phyloP scores from a whole-genome alignment of 2,888 invertebrate genomes.

The Drosophila borborema region DNA sequence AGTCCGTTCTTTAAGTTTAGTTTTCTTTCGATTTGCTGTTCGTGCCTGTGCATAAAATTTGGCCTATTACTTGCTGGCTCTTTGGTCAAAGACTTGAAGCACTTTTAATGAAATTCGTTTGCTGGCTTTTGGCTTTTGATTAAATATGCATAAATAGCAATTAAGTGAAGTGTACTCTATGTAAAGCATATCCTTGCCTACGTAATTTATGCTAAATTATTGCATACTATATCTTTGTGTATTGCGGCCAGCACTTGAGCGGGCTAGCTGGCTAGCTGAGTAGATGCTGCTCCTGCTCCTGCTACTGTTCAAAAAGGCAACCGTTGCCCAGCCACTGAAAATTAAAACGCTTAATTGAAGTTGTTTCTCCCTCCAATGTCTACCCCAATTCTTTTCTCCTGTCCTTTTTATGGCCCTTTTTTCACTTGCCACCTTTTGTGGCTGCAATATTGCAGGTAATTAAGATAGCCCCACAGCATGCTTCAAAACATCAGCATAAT shows the following conservation, averaged over 20 bases:
- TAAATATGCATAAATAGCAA: conserved; percentile 72
- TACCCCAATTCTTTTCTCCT: background rate
- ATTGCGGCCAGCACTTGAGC: conserved; percentile 37
- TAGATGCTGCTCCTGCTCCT: conserved; percentile 32
- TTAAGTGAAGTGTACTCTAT: conserved; percentile 49
- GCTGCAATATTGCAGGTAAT: conserved; percentile 77
- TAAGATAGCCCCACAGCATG: conserved; percentile 48
- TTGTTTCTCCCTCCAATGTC: conserved; percentile 29
- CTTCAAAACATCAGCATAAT: conserved; percentile 54
- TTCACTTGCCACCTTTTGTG: conserved; percentile 44
- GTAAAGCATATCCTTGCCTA: conserved; percentile 13
- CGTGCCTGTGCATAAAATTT: conserved; percentile 50
- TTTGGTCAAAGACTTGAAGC: conserved; percentile 6
- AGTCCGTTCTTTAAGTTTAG: conserved; percentile 27
- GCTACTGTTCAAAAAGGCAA: conserved; percentile 34
- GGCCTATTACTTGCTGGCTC: conserved; percentile 15
- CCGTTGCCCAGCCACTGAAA: conserved; percentile 59
- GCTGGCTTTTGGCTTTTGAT: conserved; percentile 43
- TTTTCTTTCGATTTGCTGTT: conserved; percentile 30
- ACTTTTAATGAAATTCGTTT: conserved; percentile 41
- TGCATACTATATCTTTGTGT: conserved; percentile 54
- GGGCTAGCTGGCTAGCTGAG: background rate
- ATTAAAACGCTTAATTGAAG: conserved; percentile 73
- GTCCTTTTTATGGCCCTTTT: conserved; percentile 19
- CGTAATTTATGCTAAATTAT: conserved; percentile 73